Percentiles rank a stretch among this genome's conserved stretches.
Conservation (phyloP, 1,140 invertebrate genomes). For the Diabrotica undecimpunctata region DNA sequence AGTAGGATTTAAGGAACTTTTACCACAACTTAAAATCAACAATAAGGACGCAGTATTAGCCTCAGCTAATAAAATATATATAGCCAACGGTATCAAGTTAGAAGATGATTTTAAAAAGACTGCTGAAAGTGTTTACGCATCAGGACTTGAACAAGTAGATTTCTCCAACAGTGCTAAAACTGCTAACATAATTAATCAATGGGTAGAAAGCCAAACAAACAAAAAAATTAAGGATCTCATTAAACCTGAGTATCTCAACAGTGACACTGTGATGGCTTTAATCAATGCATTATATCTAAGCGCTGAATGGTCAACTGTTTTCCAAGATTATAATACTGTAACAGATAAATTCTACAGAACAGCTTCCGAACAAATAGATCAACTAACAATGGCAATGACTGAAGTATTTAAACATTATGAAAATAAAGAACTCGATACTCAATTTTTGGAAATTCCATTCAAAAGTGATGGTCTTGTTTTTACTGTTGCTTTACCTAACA, state of each 20-base stretch:
- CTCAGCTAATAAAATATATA: constrained; percentile 11
- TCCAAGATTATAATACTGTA: constrained; percentile 49
- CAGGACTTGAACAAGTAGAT: constrained; percentile 54
- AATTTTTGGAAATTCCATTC: constrained; percentile 59
- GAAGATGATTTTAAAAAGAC: constrained; percentile 12
- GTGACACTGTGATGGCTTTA: constrained; percentile 62
- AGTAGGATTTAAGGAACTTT: constrained; percentile 4
- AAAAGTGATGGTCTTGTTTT: constrained; percentile 54
- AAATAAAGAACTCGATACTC: constrained; percentile 49
- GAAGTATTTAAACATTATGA: constrained; percentile 51
- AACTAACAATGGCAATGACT: constrained; percentile 26
- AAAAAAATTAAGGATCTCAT: constrained; percentile 69
- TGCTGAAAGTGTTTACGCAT: constrained; percentile 29
- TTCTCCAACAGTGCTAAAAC: constrained; percentile 48
- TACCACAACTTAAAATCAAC: neutral
- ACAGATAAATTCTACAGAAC: constrained; percentile 49
- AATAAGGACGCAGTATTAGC: neutral
- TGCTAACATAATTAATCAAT: constrained; percentile 60
- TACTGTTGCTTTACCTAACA: constrained; percentile 63
- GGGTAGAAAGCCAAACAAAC: constrained; percentile 69
- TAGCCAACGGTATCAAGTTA: constrained; percentile 1
- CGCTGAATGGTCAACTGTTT: constrained; percentile 56
- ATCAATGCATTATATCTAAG: constrained; percentile 86
- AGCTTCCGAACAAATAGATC: constrained; percentile 37
- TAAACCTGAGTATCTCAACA: constrained; percentile 51